phyloP scores from a whole-genome alignment of 1,140 invertebrate species.

The Magallana gigas region DNA sequence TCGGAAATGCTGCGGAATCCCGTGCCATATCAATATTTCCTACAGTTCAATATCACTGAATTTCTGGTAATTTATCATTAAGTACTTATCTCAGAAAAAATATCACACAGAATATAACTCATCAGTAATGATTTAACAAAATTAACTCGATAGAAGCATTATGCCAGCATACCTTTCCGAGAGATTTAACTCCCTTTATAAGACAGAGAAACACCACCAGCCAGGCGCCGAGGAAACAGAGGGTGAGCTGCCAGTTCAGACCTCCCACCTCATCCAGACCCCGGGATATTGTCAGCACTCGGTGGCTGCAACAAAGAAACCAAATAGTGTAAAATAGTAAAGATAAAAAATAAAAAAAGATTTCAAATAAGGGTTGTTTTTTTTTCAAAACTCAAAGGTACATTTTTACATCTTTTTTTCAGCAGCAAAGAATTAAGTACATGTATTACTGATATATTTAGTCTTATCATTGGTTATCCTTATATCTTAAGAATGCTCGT shows the following conservation, averaged over 20 bases:
- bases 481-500: too few species aligned
- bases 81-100: too few species aligned
- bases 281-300: slow-evolving; percentile 66
- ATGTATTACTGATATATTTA: neutral
- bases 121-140: too few species aligned
- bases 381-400: too few species aligned
- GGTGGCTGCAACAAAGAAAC: slow-evolving; percentile 57
- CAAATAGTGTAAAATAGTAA: neutral
- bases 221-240: slow-evolving; percentile 78
- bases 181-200: slow-evolving; percentile 81
- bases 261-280: slow-evolving; percentile 69
- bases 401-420: too few species aligned
- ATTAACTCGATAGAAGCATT: too few species aligned
- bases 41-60: too few species aligned
- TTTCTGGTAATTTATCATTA: too few species aligned
- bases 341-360: neutral
- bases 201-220: slow-evolving; percentile 79
- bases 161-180: slow-evolving; percentile 80
- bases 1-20: too few species aligned
- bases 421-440: neutral
- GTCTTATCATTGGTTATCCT: neutral
- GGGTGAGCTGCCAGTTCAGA: slow-evolving; percentile 84
- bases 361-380: too few species aligned
- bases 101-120: too few species aligned
- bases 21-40: too few species aligned